These are phyloP conservation scores for Eristalis tenax DNA, from an alignment of 2,888 invertebrate genomes.

Conservation along the genomic window DNA sequence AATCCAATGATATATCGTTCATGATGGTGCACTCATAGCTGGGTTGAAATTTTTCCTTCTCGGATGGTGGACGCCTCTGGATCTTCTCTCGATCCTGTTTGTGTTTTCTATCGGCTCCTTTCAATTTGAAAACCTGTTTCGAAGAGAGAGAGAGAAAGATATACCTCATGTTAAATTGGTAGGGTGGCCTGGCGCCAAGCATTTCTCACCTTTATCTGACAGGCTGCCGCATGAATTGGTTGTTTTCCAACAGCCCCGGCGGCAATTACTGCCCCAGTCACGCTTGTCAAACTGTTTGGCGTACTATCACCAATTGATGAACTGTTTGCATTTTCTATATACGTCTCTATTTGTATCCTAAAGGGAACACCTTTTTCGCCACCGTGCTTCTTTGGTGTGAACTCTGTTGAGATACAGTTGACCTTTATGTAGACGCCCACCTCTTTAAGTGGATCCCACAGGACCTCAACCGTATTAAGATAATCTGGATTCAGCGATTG, in stretches of 20 bases:
- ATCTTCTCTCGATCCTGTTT: conserved; percentile 98
- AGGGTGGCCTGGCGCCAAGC: background rate
- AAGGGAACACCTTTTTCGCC: conserved; percentile 99
- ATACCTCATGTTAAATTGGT: background rate
- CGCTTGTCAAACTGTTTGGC: conserved; percentile 58
- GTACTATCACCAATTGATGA: conserved; percentile 61
- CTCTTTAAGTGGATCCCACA: conserved; percentile 98
- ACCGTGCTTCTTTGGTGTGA: conserved; percentile 98
- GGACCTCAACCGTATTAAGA: conserved; percentile 92
- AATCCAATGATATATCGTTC: conserved; percentile 87
- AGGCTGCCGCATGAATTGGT: conserved; percentile 95
- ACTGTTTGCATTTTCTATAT: conserved; percentile 78
- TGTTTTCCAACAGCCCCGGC: conserved; percentile 79
- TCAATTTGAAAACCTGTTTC: conserved; percentile 89
- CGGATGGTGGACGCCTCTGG: conserved; percentile 89
- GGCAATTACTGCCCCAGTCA: conserved; percentile 6
- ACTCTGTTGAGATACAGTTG: conserved; percentile 98
- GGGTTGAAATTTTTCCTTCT: conserved; percentile 96
- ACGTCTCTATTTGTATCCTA: conserved; percentile 96
- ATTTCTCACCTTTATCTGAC: conserved; percentile 94
- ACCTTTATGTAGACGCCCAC: conserved; percentile 97
- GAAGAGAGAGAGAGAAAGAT: background rate
- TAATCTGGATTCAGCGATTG: conserved; percentile 86
- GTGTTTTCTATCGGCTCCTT: conserved; percentile 98
- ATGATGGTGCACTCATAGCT: conserved; percentile 97